Conservation (phyloP, 2,888 invertebrate genomes). For the Diadromus collaris region DNA sequence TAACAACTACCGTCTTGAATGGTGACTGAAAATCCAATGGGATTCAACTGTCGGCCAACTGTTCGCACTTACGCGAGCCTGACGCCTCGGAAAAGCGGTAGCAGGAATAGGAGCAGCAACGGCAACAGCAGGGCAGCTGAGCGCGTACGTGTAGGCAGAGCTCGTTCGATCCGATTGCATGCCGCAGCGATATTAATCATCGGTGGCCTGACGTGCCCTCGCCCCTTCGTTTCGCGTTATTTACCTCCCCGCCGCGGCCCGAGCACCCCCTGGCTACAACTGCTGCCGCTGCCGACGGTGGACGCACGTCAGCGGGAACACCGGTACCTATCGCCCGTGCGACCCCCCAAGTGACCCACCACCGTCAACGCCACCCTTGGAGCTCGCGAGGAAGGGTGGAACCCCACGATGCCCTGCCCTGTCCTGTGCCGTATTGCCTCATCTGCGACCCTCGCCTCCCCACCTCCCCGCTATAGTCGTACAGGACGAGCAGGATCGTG, state of each 20-base stretch:
- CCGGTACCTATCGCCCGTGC: constrained; percentile 35
- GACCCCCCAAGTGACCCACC: constrained; percentile 32
- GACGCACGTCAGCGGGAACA: constrained; percentile 46
- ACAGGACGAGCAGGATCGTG: constrained; percentile 55
- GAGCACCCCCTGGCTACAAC: constrained; percentile 50
- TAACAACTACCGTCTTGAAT: background rate
- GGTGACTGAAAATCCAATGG: background rate
- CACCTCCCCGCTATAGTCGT: constrained; percentile 12
- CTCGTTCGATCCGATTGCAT: constrained; percentile 81
- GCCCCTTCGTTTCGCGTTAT: constrained; percentile 75
- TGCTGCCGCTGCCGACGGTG: constrained; percentile 16
- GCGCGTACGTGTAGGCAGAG: constrained; percentile 31
- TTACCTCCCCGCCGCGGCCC: constrained; percentile 69
- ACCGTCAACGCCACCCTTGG: constrained; percentile 35
- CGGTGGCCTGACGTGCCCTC: constrained; percentile 80
- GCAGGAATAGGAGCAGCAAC: constrained; percentile 16
- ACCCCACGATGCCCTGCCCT: constrained; percentile 28
- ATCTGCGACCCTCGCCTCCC: constrained; percentile 10
- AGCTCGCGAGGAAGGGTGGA: constrained; percentile 46
- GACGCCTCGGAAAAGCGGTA: constrained; percentile 15
- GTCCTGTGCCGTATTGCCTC: constrained; percentile 1
- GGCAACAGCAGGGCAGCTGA: constrained; percentile 32
- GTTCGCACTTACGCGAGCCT: background rate
- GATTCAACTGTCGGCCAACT: background rate
- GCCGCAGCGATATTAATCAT: constrained; percentile 82